Percentiles rank a stretch among this genome's conserved stretches.
Evolutionary conservation across 35 echinoderm and acorn worm genomes (phyloP).

Genomic region (Lytechinus pictus): DNA sequence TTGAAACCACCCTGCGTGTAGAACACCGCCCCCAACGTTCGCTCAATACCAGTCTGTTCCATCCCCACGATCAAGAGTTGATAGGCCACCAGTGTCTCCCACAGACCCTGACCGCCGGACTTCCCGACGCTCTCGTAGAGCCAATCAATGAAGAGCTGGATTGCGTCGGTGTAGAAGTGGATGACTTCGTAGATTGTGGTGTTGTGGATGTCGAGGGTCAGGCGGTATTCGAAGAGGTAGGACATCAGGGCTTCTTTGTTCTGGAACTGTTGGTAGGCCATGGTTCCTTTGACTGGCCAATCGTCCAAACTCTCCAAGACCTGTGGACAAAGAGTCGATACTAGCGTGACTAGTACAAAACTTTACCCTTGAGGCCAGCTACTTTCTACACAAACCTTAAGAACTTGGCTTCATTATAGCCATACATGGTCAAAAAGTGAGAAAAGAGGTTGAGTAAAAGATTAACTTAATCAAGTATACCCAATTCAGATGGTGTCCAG

Average conservation of each 20-base stretch:
- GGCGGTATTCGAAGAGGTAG: constrained; percentile 75
- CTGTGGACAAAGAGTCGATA: neutral
- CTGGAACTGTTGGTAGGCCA: constrained; percentile 73
- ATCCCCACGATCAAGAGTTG: constrained; percentile 82
- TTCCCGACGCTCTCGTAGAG: constrained; percentile 76
- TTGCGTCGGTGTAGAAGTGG: constrained; percentile 87
- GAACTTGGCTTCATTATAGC: too few relatives aligned
- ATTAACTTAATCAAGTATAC: too few relatives aligned
- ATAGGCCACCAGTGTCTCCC: constrained; percentile 85
- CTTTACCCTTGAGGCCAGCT: too few relatives aligned
- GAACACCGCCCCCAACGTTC: constrained; percentile 83
- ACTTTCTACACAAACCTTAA: too few relatives aligned
- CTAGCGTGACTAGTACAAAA: neutral
- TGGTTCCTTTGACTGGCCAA: constrained; percentile 79
- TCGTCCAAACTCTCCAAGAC: constrained; percentile 75
- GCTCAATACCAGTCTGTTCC: constrained; percentile 86
- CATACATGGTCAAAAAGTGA: too few relatives aligned
- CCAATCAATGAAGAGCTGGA: constrained; percentile 85
- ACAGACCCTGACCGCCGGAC: constrained; percentile 79
- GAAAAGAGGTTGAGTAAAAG: too few relatives aligned
- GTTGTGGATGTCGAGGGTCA: constrained; percentile 83
- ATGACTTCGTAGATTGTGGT: constrained; percentile 88
- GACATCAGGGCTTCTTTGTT: constrained; percentile 82
- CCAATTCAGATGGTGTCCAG: too few relatives aligned
- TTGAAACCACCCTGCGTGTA: constrained; percentile 82